These are phyloP conservation scores for Fragum sueziense DNA, from an alignment of 2,888 invertebrate genomes.

Conservation along the genomic window DNA sequence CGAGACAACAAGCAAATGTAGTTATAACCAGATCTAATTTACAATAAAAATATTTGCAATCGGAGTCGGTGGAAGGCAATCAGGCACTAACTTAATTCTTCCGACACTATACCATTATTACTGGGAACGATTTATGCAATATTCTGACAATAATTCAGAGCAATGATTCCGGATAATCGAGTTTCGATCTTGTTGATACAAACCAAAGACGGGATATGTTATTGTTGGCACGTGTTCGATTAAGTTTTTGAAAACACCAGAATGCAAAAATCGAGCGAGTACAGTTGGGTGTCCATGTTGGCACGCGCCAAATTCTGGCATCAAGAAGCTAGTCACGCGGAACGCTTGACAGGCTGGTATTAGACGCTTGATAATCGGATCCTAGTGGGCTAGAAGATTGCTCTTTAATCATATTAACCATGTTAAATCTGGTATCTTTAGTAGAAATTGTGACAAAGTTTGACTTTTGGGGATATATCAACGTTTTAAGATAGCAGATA, in stretches of 20 bases:
- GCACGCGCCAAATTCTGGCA: conserved; percentile 53
- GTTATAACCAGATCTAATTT: conserved; percentile 60
- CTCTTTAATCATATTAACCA: conserved; percentile 20
- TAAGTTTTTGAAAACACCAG: conserved; percentile 58
- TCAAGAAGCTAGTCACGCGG: conserved; percentile 51
- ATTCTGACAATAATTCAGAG: conserved; percentile 61
- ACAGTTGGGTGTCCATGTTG: conserved; percentile 32
- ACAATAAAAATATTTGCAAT: conserved; percentile 66
- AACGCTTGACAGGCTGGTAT: conserved; percentile 38
- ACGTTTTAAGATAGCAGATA: background rate
- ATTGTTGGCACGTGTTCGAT: conserved; percentile 57
- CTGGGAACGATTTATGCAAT: conserved; percentile 57
- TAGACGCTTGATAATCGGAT: conserved; percentile 36
- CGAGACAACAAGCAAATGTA: conserved; percentile 55
- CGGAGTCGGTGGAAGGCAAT: conserved; percentile 54
- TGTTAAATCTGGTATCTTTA: conserved; percentile 15
- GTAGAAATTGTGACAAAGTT: conserved; percentile 22
- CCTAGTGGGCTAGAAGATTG: conserved; percentile 18
- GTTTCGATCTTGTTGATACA: conserved; percentile 61
- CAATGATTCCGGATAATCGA: conserved; percentile 60
- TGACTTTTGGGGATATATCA: conserved; percentile 16
- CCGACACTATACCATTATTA: conserved; percentile 60
- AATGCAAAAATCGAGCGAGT: conserved; percentile 49
- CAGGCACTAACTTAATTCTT: conserved; percentile 58
- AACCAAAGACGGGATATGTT: conserved; percentile 60